A percentile compares a stretch with the other conserved stretches of the same genome.
Conservation (phyloP, 2,113 vertebrate species). For the Zosterops pallidus region DNA sequence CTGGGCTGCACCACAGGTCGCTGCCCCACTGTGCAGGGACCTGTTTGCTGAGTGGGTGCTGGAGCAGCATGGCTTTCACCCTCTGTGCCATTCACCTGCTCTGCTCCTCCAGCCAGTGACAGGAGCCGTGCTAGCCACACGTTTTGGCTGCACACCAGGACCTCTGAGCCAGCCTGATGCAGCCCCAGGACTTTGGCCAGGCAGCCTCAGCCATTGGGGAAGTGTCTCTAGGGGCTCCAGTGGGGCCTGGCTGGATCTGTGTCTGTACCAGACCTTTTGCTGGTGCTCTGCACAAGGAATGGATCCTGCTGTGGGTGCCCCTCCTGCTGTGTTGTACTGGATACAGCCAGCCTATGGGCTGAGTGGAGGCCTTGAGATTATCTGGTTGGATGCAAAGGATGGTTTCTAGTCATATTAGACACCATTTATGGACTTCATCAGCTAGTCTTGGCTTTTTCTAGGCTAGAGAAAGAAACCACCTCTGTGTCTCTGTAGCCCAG, state of each 20-base stretch:
- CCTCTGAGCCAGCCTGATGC: not conserved
- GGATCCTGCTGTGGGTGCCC: not conserved
- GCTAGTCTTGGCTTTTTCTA: not conserved
- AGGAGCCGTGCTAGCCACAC: accelerated
- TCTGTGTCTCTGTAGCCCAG: not conserved
- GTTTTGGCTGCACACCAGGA: accelerated
- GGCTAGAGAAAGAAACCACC: not conserved
- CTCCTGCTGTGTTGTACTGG: not conserved
- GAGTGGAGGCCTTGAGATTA: not conserved
- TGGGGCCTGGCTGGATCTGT: not conserved
- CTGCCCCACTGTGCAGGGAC: accelerated
- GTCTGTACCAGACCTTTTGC: not conserved
- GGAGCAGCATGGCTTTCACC: not conserved
- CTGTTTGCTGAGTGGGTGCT: not conserved
- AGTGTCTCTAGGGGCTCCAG: not conserved
- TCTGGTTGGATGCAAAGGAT: not conserved
- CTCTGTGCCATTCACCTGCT: not conserved
- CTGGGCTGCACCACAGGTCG: not conserved
- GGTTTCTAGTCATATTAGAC: not conserved
- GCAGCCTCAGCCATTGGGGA: accelerated
- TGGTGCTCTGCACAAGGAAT: not conserved
- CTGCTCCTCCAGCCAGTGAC: not conserved
- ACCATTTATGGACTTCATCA: not conserved
- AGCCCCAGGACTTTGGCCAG: not conserved
- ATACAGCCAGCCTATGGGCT: not conserved